A percentile compares a stretch with the other conserved stretches of the same genome.
These are phyloP conservation scores for Cylloceria caligata DNA, from an alignment of 2,888 invertebrate genomes.

Conservation along the genomic window DNA sequence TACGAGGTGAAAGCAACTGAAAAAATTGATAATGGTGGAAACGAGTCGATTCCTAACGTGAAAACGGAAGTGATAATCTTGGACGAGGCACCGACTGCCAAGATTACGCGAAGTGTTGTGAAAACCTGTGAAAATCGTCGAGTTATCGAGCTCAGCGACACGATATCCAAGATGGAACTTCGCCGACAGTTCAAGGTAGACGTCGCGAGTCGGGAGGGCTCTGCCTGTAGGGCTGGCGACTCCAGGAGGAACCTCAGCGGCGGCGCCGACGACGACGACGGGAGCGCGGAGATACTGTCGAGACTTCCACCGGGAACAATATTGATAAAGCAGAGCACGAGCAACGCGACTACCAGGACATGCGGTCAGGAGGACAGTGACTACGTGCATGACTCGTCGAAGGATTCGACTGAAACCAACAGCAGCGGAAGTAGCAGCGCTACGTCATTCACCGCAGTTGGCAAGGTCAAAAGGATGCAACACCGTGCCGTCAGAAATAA, in stretches of 20 bases:
- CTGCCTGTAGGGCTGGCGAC: background rate
- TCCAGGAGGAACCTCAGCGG: conserved; percentile 42
- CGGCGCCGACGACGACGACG: conserved; percentile 59
- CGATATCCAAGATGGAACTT: conserved; percentile 74
- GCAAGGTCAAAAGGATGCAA: conserved; percentile 71
- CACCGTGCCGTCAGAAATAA: conserved; percentile 72
- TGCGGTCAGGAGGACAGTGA: conserved; percentile 72
- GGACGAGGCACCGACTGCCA: conserved; percentile 55
- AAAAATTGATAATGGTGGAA: background rate
- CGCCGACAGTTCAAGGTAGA: conserved; percentile 70
- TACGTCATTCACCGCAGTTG: conserved; percentile 64
- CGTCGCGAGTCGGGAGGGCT: conserved; percentile 52
- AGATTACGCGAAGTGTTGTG: background rate
- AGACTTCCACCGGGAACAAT: conserved; percentile 75
- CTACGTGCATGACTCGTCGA: conserved; percentile 67
- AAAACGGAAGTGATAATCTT: conserved; percentile 64
- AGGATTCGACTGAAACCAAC: conserved; percentile 69
- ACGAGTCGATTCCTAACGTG: background rate
- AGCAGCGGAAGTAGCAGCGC: conserved; percentile 67
- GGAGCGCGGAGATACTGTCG: conserved; percentile 70
- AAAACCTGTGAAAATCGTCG: conserved; percentile 57
- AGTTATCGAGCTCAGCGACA: conserved; percentile 74
- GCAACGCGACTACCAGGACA: conserved; percentile 25
- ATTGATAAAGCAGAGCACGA: conserved; percentile 71
- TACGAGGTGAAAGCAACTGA: background rate